Percentiles rank a stretch among this genome's conserved stretches.
These are phyloP conservation scores for Trichogramma pretiosum DNA, from an alignment of 1,140 invertebrate species.

Conservation along the genomic window DNA sequence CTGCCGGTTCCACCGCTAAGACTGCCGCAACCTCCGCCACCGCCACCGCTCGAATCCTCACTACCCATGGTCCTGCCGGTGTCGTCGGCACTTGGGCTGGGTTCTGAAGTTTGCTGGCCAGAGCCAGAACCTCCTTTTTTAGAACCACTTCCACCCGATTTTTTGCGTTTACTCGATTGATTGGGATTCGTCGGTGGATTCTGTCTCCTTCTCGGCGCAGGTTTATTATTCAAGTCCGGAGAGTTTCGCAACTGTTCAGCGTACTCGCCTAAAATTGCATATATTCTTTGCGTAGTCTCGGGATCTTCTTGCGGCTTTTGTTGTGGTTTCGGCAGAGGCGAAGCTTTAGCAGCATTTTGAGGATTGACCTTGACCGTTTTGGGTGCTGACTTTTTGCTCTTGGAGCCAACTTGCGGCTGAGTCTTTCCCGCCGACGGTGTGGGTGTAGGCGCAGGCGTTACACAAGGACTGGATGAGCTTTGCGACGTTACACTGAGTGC, in stretches of 20 bases:
- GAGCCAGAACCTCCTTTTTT: slow-evolving; percentile 33
- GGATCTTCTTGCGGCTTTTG: slow-evolving; percentile 75
- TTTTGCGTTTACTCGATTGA: slow-evolving; percentile 63
- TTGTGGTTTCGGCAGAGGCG: slow-evolving; percentile 57
- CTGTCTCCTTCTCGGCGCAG: slow-evolving; percentile 62
- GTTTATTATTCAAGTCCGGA: slow-evolving; percentile 71
- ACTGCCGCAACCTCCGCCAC: slow-evolving; percentile 49
- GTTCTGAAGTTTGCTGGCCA: slow-evolving; percentile 46
- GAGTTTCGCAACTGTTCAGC: slow-evolving; percentile 71
- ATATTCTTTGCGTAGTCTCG: slow-evolving; percentile 69
- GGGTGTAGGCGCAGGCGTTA: slow-evolving; percentile 46
- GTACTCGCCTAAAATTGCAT: slow-evolving; percentile 72
- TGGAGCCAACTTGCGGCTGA: slow-evolving; percentile 38
- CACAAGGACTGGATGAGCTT: slow-evolving; percentile 53
- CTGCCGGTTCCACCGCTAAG: neutral
- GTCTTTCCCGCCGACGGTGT: slow-evolving; percentile 38
- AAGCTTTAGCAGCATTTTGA: slow-evolving; percentile 53
- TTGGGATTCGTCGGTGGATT: slow-evolving; percentile 66
- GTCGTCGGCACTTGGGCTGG: slow-evolving; percentile 56
- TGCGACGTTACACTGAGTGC: slow-evolving; percentile 54
- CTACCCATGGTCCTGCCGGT: slow-evolving; percentile 58
- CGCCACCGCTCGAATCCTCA: slow-evolving; percentile 60
- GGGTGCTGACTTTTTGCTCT: slow-evolving; percentile 45
- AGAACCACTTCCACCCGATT: slow-evolving; percentile 52
- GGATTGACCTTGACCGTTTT: slow-evolving; percentile 49